phyloP scores from a whole-genome alignment of 2,888 invertebrate species.

The Pollenia griseotomentosa region DNA sequence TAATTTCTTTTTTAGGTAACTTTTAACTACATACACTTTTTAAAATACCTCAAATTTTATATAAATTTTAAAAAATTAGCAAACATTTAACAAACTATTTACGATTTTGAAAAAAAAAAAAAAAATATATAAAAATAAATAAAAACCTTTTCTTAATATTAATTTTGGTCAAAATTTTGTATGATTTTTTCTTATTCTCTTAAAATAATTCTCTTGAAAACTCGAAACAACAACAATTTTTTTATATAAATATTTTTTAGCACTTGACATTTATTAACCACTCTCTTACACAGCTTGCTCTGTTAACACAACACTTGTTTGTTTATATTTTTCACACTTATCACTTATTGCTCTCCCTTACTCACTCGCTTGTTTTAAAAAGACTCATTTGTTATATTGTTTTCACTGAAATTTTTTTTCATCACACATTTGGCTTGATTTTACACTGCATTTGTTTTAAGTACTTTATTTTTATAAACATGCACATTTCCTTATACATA shows the following conservation, averaged over 20 bases:
- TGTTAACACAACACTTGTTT: conserved; percentile 2
- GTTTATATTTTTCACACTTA: conserved; percentile 25
- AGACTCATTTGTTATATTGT: conserved; percentile 38
- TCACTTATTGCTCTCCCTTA: conserved; percentile 2
- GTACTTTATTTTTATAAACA: conserved; percentile 32
- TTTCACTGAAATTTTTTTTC: conserved; percentile 19
- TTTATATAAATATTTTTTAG: not conserved
- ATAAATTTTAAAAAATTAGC: too few species aligned
- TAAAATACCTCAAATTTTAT: too few species aligned
- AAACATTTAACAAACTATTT: too few species aligned
- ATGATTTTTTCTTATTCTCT: conserved; percentile 33
- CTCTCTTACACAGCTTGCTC: not conserved
- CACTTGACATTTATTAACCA: conserved; percentile 2
- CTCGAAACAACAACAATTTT: conserved; percentile 1
- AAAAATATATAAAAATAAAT: not conserved
- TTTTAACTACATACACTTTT: too few species aligned
- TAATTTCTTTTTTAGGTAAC: too few species aligned
- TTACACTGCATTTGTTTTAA: conserved; percentile 31
- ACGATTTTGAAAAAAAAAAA: too few species aligned
- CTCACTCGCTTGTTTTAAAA: conserved; percentile 9
- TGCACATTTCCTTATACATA: not conserved
- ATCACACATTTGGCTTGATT: conserved; percentile 32
- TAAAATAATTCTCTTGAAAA: not conserved
- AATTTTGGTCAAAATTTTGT: not conserved
- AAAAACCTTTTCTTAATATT: not conserved